These are phyloP conservation scores for Poeciliopsis occidentalis DNA, from an alignment of 2,113 vertebrate genomes.

Conservation along the genomic window DNA sequence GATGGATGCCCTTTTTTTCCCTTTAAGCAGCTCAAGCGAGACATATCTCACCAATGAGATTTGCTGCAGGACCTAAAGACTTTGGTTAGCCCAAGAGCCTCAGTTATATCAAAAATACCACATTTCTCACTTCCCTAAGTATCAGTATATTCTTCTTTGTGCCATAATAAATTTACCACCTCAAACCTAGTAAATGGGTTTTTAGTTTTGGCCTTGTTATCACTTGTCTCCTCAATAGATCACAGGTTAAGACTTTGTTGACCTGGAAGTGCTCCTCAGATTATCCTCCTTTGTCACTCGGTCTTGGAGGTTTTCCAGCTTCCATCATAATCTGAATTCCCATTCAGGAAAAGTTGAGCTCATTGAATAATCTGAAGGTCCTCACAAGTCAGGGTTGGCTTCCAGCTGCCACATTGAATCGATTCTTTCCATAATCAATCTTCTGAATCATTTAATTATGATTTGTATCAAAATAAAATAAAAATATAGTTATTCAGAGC, in stretches of 20 bases:
- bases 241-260: conserved; percentile 10
- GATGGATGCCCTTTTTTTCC: conserved; percentile 36
- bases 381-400: neutral
- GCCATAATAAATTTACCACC: neutral
- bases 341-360: conserved; percentile 45
- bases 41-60: conserved; percentile 28
- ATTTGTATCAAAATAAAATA: too few relatives aligned
- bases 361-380: neutral
- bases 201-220: neutral
- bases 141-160: conserved; percentile 16
- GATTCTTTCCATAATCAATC: too few relatives aligned
- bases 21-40: conserved; percentile 42
- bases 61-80: conserved; percentile 34
- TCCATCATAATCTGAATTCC: conserved; percentile 36
- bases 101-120: neutral
- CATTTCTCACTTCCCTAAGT: conserved; percentile 9
- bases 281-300: conserved; percentile 56
- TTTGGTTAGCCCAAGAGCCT: conserved; percentile 16
- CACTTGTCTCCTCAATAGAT: neutral
- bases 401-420: too few relatives aligned
- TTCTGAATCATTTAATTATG: too few relatives aligned
- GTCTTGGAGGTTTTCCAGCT: conserved; percentile 34
- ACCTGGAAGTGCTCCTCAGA: conserved; percentile 11
- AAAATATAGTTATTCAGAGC: too few relatives aligned
- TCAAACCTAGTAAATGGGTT: conserved; percentile 1